phyloP scores from a whole-genome alignment of 2,888 invertebrate species.

The Lymantria dispar region DNA sequence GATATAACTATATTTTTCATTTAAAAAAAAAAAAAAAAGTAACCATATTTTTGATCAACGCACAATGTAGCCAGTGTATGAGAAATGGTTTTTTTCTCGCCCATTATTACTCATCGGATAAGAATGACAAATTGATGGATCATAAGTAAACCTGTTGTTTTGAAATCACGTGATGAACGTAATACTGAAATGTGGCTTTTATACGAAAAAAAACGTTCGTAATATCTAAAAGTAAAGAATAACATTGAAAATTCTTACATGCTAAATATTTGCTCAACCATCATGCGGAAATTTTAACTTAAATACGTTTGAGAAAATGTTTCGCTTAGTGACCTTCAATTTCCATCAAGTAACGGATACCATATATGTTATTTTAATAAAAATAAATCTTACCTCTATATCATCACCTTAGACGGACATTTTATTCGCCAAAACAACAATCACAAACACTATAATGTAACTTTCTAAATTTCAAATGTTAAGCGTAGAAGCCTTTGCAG shows the following conservation, averaged over 20 bases:
- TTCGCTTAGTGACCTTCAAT: background rate
- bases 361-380: background rate
- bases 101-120: constrained; percentile 41
- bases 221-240: background rate
- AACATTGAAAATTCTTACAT: background rate
- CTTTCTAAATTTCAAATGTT: constrained; percentile 66
- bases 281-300: constrained; percentile 13
- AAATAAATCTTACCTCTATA: background rate
- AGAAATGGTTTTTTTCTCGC: constrained; percentile 14
- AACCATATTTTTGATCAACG: too few relatives aligned
- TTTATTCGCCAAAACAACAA: constrained; percentile 28
- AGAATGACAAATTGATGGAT: constrained; percentile 35
- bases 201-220: too few relatives aligned
- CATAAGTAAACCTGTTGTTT: constrained; percentile 2
- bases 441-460: constrained; percentile 46
- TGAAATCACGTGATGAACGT: constrained; percentile 13
- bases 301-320: background rate
- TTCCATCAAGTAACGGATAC: background rate
- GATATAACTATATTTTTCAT: too few relatives aligned
- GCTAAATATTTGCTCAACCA: background rate
- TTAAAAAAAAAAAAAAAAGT: too few relatives aligned
- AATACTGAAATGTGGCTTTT: background rate
- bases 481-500: constrained; percentile 60
- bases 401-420: constrained; percentile 43
- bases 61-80: too few relatives aligned